Conservation (phyloP, 2,888 invertebrate species). For the Liposcelis brunnea region DNA sequence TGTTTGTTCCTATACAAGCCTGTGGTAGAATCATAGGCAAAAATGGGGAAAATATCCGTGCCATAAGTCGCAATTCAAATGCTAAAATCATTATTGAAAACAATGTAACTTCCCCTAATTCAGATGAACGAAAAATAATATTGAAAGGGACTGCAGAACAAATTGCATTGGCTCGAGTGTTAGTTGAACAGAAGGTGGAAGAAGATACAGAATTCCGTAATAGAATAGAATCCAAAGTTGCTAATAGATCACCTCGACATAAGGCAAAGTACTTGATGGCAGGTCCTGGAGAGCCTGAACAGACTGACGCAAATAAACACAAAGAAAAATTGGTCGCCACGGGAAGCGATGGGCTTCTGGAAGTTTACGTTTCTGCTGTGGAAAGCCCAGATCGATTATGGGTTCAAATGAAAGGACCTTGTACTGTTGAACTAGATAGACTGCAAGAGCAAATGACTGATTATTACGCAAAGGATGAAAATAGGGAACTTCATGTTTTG, state of each 20-base stretch:
- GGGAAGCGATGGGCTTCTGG: constrained; percentile 41
- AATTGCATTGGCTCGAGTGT: constrained; percentile 49
- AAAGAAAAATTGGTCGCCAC: constrained; percentile 13
- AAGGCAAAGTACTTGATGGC: constrained; percentile 20
- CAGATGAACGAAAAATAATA: constrained; percentile 18
- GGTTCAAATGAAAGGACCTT: constrained; percentile 56
- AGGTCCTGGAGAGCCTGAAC: constrained; percentile 10
- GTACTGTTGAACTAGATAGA: constrained; percentile 57
- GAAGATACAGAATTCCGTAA: constrained; percentile 30
- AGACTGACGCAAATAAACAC: not conserved
- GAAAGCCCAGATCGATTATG: constrained; percentile 66
- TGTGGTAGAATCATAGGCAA: constrained; percentile 59
- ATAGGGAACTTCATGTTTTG: constrained; percentile 37
- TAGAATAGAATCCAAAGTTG: constrained; percentile 28
- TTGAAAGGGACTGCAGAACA: constrained; percentile 54
- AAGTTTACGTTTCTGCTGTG: constrained; percentile 75
- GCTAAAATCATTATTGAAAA: constrained; percentile 44
- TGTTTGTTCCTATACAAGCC: constrained; percentile 42
- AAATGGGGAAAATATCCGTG: constrained; percentile 50
- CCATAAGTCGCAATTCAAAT: constrained; percentile 52
- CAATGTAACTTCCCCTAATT: not conserved
- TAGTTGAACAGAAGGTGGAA: constrained; percentile 51
- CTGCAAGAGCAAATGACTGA: constrained; percentile 68
- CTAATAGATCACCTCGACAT: constrained; percentile 33
- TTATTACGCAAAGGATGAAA: constrained; percentile 50